Evolutionary conservation across 2,888 invertebrate genomes (phyloP), one percentile per base, ranked within the genome.

Genomic region (Catocala sponsa): DNA sequence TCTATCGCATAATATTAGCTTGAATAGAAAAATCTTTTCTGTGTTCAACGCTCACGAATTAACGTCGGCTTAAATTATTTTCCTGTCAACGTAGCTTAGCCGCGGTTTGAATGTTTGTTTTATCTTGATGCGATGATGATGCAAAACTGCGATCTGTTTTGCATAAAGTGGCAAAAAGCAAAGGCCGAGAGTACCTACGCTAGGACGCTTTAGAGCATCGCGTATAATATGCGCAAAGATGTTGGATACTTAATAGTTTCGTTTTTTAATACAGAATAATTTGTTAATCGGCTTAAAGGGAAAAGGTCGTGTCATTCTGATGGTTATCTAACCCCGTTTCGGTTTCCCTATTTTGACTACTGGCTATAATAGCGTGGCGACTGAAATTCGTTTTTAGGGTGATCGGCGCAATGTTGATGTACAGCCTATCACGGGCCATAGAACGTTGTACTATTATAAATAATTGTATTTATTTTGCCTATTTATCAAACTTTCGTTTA

Each of bases 1-100:
- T 67, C 60, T 70, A 67, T 74, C 68, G 80, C 72, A 78, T 82
- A 72, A 74, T 72, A 68, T 80, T 77, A 74, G 71, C 72, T 73
- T 60, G 70, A 76, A 79, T 72, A 73, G 69, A 74, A 75, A 74
- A 70, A 63, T 70, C 60, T 65, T 73, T 68, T 68, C 55, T 38
- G 52, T 59, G 55, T 68, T 61, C 54, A 54, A 44, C 55, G 59
- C 11, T 54, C 59, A 33, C 42, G 61, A 48, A 53, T 71, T 71
- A 70, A 47, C 53, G 46, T 54, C 46, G 11, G 63, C 32, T 55
- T 46, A 56, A 51, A 59, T 56, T 63, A 60, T 61, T 63, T 50
- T 9, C 50, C 66, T 72, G 72, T 74, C 72, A 72, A 65, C 58
- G 56, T 53, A 57, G 59, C 61, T 74, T 64, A 67, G 60, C 35